Base-by-base conservation (phyloP, 1,140 invertebrate genomes). In the Lepidurus packardi region DNA sequence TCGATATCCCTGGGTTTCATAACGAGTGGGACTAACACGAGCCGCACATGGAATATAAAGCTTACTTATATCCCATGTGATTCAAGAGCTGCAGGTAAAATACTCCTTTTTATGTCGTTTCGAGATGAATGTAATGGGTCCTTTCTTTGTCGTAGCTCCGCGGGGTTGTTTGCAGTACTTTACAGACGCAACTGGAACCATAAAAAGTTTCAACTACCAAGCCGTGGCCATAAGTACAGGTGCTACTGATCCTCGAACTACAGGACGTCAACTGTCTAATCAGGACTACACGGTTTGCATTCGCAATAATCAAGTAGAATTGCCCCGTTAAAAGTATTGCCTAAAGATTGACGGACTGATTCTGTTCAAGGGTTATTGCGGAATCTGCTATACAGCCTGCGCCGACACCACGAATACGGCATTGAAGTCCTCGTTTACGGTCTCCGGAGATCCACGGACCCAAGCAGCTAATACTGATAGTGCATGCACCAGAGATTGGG, bases 161-260 rank as follows among this genome's bases (percentile, higher is more conserved):
- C 77, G 81, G 7, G 81, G 92, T 6, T 95, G 94, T 82, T 84
- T 95, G 13, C 93, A 95, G 82, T 94, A 93, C 81, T 92, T 88
- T 84, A 92, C 90, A 0, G 92, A 92, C 0, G 91, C 94, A 0
- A 90, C 91, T 34, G 94, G 93, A 0, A 90, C 91, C 77, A 88
- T 95, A 8, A 88, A 89, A 11, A 93, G 92, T 4, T 96, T 93
- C 84, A 96, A 96, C 85, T 95, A 92, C 82, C 92, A 94, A 79
- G 87, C 87, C 7, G 85, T 87, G 13, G 85, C 88, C 9, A 91
- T 90, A 81, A 84, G 84, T 65, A 74, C 79, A 45, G 92, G 91
- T 0, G 43, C 13, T 41, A 75, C 78, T 80, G 78, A 45, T 79
- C 13, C 80, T 79, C n/a, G 73, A 79, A n/a, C 79, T 78, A 78